Percentiles rank a stretch among this genome's conserved stretches.
These are phyloP conservation scores for Zosterops hypoxanthus DNA, from an alignment of 2,113 vertebrate species.

Conservation along the genomic window DNA sequence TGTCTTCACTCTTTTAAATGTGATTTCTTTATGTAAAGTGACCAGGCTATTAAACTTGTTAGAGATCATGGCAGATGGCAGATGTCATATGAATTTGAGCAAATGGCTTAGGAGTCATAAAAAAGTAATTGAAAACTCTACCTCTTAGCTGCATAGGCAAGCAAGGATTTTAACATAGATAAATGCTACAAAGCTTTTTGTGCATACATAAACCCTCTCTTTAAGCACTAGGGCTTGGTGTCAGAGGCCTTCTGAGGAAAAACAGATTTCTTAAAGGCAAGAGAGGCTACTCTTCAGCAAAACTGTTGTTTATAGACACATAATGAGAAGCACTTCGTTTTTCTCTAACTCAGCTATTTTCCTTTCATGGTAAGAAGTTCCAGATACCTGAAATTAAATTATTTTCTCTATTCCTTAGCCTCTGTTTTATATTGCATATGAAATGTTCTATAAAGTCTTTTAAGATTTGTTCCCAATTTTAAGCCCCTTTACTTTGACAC, in stretches of 20 bases:
- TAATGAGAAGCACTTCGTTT: neutral
- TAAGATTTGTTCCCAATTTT: neutral
- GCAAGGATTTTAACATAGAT: neutral
- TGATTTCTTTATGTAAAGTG: neutral
- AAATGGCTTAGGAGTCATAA: neutral
- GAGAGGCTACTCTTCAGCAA: neutral
- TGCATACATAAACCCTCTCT: neutral
- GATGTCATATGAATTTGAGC: neutral
- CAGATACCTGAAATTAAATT: neutral
- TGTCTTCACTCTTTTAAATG: neutral
- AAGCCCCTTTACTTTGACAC: neutral
- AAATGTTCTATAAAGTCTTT: neutral
- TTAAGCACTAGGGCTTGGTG: neutral
- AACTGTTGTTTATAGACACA: neutral
- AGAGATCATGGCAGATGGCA: neutral
- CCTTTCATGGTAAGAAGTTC: neutral
- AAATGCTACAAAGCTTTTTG: neutral
- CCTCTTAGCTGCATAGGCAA: neutral
- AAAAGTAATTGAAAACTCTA: neutral
- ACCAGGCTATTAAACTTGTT: neutral
- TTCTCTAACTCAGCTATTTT: slow-evolving; percentile 16
- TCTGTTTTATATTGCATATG: neutral
- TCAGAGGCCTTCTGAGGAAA: neutral
- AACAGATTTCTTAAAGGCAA: neutral
- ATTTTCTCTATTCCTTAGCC: neutral